Evolutionary conservation across 2,797 vertebrate genomes (phyloP), one percentile per base, ranked within the genome.

Genomic region (Gobionotothen gibberifrons): DNA sequence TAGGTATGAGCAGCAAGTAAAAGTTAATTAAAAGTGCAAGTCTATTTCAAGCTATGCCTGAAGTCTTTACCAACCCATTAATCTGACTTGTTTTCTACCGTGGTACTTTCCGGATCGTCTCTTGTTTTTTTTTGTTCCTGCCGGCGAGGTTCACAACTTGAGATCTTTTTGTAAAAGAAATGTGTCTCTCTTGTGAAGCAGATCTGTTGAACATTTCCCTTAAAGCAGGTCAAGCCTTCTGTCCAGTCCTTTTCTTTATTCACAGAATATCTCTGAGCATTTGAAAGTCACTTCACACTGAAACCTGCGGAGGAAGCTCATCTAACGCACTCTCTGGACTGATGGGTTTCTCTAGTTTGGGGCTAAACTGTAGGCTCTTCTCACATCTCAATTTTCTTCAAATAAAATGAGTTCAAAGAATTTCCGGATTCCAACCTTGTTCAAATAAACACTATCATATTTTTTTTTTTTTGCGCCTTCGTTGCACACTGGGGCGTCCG

Each of bases 21-120:
- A 89, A 85, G 72, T 89, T 92, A 92, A 92, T 92, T 91, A 90
- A 77, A 83, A 81, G 82, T 69, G 72, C 42, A 49, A 74, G 83
- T 90, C 85, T 90, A 85, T 91, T 93, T 90, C 82, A 72, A 92
- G 90, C 85, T 51, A 76, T 85, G 91, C 90, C 90, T 87, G 42
- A 68, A 91, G 89, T 85, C 87, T 84, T 89, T 69, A 84, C 58
- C 83, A 89, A 85, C 89, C 85, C 77, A 90, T 90, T 91, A 89
- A 88, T 90, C 72, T 90, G 89, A 93, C 89, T 92, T 90, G 90
- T 90, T 91, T 91, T 87, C 78, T 64, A 88, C 88, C 72, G 32
- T 79, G 58, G 69, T 65, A 64, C 76, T 81, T 79, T 74, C 78
- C 69, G 71, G 54, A 80, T 86, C 46, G 72, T 81, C 66, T 84